These are phyloP conservation scores for Thymelicus sylvestris DNA, from an alignment of 2,888 invertebrate species.

Conservation along the genomic window DNA sequence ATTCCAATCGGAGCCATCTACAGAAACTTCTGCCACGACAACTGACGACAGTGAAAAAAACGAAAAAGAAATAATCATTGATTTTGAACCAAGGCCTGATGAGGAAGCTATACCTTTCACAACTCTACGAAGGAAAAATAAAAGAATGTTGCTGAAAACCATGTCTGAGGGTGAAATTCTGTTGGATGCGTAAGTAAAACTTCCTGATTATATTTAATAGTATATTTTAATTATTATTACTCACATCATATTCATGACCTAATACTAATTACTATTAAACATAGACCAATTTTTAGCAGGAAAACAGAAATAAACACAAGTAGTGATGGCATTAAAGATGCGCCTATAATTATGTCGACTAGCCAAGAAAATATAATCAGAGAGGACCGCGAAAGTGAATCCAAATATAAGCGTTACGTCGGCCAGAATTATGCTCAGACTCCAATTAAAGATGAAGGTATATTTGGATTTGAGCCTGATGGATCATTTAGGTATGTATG, in stretches of 20 bases:
- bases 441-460: conserved; percentile 85
- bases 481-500: conserved; percentile 76
- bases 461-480: conserved; percentile 82
- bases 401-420: conserved; percentile 72
- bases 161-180: conserved; percentile 93
- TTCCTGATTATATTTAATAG: background rate
- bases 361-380: conserved; percentile 87
- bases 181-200: conserved; percentile 79
- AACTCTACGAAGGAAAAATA: conserved; percentile 78
- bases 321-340: conserved; percentile 76
- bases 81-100: conserved; percentile 91
- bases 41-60: conserved; percentile 85
- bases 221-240: background rate
- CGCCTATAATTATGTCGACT: conserved; percentile 82
- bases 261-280: background rate
- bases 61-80: conserved; percentile 93
- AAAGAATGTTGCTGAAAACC: conserved; percentile 88
- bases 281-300: conserved; percentile 58
- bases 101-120: conserved; percentile 87
- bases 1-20: conserved; percentile 82
- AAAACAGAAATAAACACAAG: conserved; percentile 78
- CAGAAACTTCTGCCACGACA: conserved; percentile 80
- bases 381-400: conserved; percentile 76
- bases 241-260: background rate
- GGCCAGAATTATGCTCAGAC: conserved; percentile 82